Conservation (phyloP, 2,113 vertebrate species). For the Rhinolophus ferrumequinum region DNA sequence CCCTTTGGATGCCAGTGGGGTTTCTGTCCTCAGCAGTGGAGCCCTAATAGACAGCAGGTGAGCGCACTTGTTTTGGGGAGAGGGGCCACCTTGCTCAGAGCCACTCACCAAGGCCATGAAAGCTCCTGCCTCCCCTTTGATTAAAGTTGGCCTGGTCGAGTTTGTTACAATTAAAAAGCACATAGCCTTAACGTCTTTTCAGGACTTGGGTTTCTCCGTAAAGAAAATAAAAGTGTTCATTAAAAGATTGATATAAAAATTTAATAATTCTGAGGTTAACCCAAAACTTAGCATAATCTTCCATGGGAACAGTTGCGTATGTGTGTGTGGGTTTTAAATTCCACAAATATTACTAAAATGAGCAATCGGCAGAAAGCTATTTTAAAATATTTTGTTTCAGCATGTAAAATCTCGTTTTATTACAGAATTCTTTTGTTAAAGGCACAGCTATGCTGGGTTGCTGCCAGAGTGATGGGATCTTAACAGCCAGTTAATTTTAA, state of each 20-base stretch:
- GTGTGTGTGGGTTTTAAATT: conserved; percentile 55
- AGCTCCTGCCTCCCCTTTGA: background rate
- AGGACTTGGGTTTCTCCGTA: conserved; percentile 76
- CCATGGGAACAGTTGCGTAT: conserved; percentile 65
- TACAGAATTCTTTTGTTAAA: conserved; percentile 84
- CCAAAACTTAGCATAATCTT: conserved; percentile 80
- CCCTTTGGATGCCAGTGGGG: background rate
- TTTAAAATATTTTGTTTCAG: conserved; percentile 84
- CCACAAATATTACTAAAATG: conserved; percentile 83
- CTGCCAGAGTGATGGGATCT: conserved; percentile 81
- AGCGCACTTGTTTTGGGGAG: background rate
- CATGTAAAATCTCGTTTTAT: conserved; percentile 86
- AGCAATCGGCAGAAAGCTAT: conserved; percentile 79
- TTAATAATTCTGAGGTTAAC: conserved; percentile 82
- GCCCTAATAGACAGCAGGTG: background rate
- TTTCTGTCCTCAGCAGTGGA: background rate
- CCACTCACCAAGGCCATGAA: background rate
- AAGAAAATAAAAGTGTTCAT: conserved; percentile 79
- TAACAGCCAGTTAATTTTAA: conserved; percentile 69
- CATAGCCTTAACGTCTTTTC: conserved; percentile 68
- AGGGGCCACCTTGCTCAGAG: background rate
- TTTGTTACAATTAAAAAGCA: background rate
- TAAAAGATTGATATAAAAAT: conserved; percentile 82
- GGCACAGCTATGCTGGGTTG: conserved; percentile 77
- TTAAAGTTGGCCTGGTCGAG: background rate